Evolutionary conservation across 2,888 invertebrate genomes (phyloP).

Genomic region (Acrocera orbiculus): DNA sequence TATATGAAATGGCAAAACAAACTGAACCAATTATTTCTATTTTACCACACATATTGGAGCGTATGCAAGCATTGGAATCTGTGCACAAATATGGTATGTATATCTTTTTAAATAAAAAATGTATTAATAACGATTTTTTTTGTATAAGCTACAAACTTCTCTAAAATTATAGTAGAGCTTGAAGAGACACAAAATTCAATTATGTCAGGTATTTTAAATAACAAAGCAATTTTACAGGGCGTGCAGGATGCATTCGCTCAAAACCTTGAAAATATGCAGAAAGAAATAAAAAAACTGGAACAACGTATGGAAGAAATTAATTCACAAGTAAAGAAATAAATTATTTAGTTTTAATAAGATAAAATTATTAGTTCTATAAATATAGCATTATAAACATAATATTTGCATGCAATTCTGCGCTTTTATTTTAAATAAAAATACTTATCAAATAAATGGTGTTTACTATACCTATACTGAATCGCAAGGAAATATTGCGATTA

Average conservation of each 20-base stretch:
- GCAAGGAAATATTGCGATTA: too few species aligned
- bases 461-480: too few species aligned
- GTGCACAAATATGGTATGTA: conserved; percentile 74
- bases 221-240: conserved; percentile 56
- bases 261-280: conserved; percentile 60
- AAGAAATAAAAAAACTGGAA: conserved; percentile 57
- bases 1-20: conserved; percentile 76
- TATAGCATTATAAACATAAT: too few species aligned
- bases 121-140: too few species aligned
- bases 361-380: too few species aligned
- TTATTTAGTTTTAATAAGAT: too few species aligned
- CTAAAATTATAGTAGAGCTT: conserved; percentile 64
- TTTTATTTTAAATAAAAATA: too few species aligned
- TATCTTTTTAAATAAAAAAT: too few species aligned
- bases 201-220: conserved; percentile 52
- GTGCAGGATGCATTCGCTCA: conserved; percentile 66
- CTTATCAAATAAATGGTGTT: too few species aligned
- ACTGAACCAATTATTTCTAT: conserved; percentile 63
- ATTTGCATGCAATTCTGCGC: too few species aligned
- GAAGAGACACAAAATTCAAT: conserved; percentile 60
- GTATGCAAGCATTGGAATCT: conserved; percentile 70
- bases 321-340: neutral
- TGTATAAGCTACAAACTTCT: conserved; percentile 67
- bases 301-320: too few species aligned
- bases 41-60: conserved; percentile 60